Evolutionary conservation across 2,888 invertebrate genomes (phyloP).

Genomic region (Azorinus chamasolen): DNA sequence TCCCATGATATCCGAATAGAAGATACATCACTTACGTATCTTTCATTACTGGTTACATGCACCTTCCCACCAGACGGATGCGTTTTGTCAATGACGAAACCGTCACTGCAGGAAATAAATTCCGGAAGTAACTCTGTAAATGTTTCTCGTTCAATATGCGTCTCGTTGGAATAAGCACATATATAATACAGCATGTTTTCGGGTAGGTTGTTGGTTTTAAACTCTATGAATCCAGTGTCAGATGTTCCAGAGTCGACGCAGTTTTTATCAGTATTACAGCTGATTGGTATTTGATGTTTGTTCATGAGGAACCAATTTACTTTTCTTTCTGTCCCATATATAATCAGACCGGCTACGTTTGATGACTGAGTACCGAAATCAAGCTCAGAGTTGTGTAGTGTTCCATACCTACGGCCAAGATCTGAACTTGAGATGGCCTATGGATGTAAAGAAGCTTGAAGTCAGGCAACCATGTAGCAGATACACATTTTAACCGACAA

Average conservation of each 20-base stretch:
- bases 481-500: background rate
- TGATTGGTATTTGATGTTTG: constrained; percentile 8
- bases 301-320: constrained; percentile 50
- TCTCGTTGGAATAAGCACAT: constrained; percentile 33
- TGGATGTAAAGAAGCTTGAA: background rate
- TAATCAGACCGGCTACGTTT: constrained; percentile 20
- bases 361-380: constrained; percentile 33
- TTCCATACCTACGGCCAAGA: constrained; percentile 12
- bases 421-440: constrained; percentile 41
- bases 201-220: constrained; percentile 6
- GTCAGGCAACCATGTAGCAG: background rate
- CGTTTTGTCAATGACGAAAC: constrained; percentile 37
- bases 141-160: constrained; percentile 10
- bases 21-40: constrained; percentile 24
- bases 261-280: constrained; percentile 8
- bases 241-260: constrained; percentile 22
- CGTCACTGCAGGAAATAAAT: constrained; percentile 42
- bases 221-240: background rate
- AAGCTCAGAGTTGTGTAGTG: constrained; percentile 35
- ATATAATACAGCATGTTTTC: constrained; percentile 25
- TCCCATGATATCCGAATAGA: constrained; percentile 22
- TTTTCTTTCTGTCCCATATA: constrained; percentile 24
- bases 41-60: constrained; percentile 11
- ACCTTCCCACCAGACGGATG: constrained; percentile 26
- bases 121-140: constrained; percentile 24